Evolutionary conservation across 2,113 vertebrate species (phyloP).

Genomic region (Menidia beryllina): DNA sequence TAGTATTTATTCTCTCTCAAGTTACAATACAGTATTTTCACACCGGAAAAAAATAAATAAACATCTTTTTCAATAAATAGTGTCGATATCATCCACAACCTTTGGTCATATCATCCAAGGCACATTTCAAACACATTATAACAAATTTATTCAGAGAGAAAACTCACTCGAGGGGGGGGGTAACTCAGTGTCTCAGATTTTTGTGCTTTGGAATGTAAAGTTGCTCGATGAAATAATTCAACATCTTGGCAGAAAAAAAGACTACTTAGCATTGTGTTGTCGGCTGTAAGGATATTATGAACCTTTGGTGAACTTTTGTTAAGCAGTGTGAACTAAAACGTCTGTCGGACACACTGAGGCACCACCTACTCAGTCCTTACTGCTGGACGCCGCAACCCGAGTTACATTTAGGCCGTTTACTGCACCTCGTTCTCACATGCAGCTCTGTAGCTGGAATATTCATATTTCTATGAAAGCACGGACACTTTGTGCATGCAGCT

Average conservation of each 20-base stretch:
- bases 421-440: neutral
- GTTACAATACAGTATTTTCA: constrained; percentile 73
- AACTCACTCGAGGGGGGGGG: neutral
- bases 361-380: too few relatives aligned
- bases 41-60: constrained; percentile 81
- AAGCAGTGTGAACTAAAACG: neutral
- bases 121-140: constrained; percentile 56
- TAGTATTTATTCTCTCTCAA: constrained; percentile 75
- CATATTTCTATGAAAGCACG: neutral
- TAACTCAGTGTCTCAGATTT: neutral
- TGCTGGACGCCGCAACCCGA: too few relatives aligned
- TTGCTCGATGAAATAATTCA: constrained; percentile 13
- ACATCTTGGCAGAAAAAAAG: constrained; percentile 5
- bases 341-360: too few relatives aligned
- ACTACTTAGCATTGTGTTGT: neutral
- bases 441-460: neutral
- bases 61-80: constrained; percentile 85
- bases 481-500: neutral
- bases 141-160: constrained; percentile 28
- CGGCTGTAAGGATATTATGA: neutral
- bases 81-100: constrained; percentile 65
- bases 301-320: too few relatives aligned
- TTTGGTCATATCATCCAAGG: constrained; percentile 47
- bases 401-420: too few relatives aligned
- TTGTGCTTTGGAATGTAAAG: constrained; percentile 13